phyloP scores from a whole-genome alignment of 2,888 invertebrate species.

The Phortica magna region DNA sequence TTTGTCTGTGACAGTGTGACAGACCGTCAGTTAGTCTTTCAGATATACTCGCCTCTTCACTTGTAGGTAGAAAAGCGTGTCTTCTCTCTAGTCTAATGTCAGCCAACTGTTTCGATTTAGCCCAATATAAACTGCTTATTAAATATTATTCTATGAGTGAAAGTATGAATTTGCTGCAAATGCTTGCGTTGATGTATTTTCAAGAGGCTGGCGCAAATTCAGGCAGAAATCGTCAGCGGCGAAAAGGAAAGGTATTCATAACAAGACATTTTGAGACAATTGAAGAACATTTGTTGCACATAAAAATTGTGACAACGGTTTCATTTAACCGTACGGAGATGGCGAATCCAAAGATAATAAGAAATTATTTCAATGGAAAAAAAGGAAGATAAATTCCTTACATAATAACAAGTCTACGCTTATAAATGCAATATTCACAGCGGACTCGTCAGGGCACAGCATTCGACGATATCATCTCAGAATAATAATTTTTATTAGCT shows the following conservation, averaged over 20 bases:
- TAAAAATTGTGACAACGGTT: conserved; percentile 54
- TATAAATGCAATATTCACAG: not conserved
- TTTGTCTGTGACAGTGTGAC: not conserved
- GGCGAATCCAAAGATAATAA: conserved; percentile 5
- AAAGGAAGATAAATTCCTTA: conserved; percentile 55
- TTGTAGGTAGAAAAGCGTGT: not conserved
- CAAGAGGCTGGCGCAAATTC: conserved; percentile 55
- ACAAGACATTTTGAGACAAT: conserved; percentile 47
- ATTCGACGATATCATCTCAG: conserved; percentile 41
- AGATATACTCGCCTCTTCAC: not conserved
- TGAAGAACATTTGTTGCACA: conserved; percentile 41
- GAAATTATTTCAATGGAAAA: conserved; percentile 40
- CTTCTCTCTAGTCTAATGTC: not conserved
- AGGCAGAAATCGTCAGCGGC: not conserved
- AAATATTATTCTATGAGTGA: conserved; percentile 64
- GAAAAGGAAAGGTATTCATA: not conserved
- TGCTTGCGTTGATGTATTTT: conserved; percentile 68
- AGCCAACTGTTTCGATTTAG: not conserved
- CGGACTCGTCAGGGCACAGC: not conserved
- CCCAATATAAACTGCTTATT: conserved; percentile 59
- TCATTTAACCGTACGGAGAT: not conserved
- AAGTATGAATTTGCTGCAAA: conserved; percentile 55
- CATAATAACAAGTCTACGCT: conserved; percentile 67
- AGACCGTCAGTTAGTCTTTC: not conserved
- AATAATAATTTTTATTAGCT: conserved; percentile 68